Conservation (phyloP, 23 tunicate genomes). For the Ascidia mentula region DNA sequence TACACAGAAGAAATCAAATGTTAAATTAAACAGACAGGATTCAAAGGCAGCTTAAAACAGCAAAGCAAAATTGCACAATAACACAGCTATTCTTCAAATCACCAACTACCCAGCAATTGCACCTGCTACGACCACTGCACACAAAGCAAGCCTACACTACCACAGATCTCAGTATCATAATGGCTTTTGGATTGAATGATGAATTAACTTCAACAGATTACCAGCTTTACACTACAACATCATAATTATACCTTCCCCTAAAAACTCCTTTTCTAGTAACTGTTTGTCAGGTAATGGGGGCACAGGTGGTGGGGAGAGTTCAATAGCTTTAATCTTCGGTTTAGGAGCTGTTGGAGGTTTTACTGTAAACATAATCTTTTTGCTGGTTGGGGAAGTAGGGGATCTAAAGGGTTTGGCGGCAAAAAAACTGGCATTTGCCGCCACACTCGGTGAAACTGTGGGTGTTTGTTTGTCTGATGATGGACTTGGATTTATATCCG, state of each 20-base stretch:
- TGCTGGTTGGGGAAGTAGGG: not conserved
- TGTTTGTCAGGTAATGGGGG: not conserved
- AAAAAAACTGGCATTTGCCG: not conserved
- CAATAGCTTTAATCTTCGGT: not conserved
- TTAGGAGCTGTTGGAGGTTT: not conserved
- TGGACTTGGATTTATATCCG: not conserved
- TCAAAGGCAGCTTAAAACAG: not conserved
- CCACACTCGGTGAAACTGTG: not conserved
- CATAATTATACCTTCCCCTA: not conserved
- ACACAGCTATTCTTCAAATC: not conserved
- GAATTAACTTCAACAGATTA: not conserved
- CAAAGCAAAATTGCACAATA: not conserved
- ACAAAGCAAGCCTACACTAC: not conserved
- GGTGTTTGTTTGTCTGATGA: not conserved
- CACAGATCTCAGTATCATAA: not conserved
- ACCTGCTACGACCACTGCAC: not conserved
- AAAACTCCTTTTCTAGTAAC: not conserved
- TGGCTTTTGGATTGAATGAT: too few relatives aligned
- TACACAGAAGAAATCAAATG: not conserved
- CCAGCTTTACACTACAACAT: not conserved
- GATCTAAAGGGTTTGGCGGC: not conserved
- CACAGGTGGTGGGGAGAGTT: not conserved
- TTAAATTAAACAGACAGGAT: not conserved
- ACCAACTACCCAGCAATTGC: not conserved
- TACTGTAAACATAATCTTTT: not conserved